phyloP scores from a whole-genome alignment of 2,113 vertebrate genomes.

The Narcine bancroftii region DNA sequence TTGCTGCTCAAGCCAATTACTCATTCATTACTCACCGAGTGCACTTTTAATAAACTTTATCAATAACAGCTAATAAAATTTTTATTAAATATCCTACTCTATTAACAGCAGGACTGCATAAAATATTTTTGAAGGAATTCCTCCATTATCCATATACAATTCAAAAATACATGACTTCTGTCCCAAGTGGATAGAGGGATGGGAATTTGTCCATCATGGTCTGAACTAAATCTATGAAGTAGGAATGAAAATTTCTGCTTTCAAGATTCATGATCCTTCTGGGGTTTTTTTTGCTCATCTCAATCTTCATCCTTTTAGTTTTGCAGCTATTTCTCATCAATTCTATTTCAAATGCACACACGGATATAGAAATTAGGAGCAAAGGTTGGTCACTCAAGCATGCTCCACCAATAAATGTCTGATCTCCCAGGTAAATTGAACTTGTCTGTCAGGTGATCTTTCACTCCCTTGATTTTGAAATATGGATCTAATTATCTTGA shows the following conservation, averaged over 20 bases:
- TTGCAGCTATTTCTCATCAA: not conserved
- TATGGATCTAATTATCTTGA: no score
- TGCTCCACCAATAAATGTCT: no score
- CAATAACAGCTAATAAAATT: not conserved
- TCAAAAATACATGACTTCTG: not conserved
- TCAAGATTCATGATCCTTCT: not conserved
- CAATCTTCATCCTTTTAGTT: not conserved
- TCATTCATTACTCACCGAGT: not conserved
- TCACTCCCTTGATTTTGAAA: no score
- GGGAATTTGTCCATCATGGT: no score
- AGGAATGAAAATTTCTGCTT: no score
- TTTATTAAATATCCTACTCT: not conserved
- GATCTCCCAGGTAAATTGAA: no score
- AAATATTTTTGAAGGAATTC: not conserved
- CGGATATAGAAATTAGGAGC: no score
- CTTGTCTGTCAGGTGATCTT: no score
- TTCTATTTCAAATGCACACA: not conserved
- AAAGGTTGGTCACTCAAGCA: no score
- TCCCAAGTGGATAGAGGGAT: no score
- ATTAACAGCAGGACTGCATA: not conserved
- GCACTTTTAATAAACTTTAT: not conserved
- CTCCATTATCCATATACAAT: not conserved
- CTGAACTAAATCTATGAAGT: not conserved
- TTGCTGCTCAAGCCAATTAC: not conserved
- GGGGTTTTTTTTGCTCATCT: not conserved